A percentile compares a stretch with the other conserved stretches of the same genome.
These are phyloP conservation scores for Drosophila lini DNA, from an alignment of 1,140 invertebrate genomes.

Conservation along the genomic window DNA sequence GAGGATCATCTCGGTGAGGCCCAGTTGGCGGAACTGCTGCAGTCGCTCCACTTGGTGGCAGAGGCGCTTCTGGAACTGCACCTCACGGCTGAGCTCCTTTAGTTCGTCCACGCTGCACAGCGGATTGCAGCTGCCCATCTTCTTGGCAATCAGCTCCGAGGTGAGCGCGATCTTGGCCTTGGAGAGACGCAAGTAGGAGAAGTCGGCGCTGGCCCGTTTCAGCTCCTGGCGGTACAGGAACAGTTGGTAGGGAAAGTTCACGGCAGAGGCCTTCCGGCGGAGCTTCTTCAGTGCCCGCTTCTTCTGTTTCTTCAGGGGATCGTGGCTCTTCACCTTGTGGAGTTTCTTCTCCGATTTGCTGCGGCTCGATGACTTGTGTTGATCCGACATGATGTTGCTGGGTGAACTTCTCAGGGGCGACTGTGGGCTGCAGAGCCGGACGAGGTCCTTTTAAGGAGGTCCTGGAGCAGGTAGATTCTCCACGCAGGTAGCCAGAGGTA, in stretches of 20 bases:
- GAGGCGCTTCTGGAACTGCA: slow-evolving; percentile 70
- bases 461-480: slow-evolving; percentile 47
- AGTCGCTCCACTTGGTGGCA: slow-evolving; percentile 60
- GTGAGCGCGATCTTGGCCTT: slow-evolving; percentile 63
- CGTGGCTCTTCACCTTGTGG: slow-evolving; percentile 31
- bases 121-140: slow-evolving; percentile 37
- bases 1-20: slow-evolving; percentile 64
- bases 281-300: slow-evolving; percentile 29
- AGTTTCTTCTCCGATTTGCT: slow-evolving; percentile 46
- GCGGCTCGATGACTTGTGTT: slow-evolving; percentile 28
- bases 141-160: slow-evolving; percentile 53
- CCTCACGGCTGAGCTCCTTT: slow-evolving; percentile 66
- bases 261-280: background rate
- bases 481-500: slow-evolving; percentile 17
- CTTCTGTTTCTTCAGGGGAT: slow-evolving; percentile 36
- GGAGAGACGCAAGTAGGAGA: slow-evolving; percentile 61
- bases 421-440: slow-evolving; percentile 4
- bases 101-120: slow-evolving; percentile 61
- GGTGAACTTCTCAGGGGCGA: slow-evolving; percentile 4
- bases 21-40: slow-evolving; percentile 61
- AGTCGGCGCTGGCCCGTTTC: slow-evolving; percentile 43
- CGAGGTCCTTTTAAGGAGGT: slow-evolving; percentile 54
- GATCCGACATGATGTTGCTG: slow-evolving; percentile 30
- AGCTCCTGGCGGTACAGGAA: slow-evolving; percentile 69
- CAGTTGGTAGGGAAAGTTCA: slow-evolving; percentile 57